Percentiles rank a stretch among this genome's conserved stretches.
Conservation (phyloP, 2,113 vertebrate species). For the Pleuronectes platessa region DNA sequence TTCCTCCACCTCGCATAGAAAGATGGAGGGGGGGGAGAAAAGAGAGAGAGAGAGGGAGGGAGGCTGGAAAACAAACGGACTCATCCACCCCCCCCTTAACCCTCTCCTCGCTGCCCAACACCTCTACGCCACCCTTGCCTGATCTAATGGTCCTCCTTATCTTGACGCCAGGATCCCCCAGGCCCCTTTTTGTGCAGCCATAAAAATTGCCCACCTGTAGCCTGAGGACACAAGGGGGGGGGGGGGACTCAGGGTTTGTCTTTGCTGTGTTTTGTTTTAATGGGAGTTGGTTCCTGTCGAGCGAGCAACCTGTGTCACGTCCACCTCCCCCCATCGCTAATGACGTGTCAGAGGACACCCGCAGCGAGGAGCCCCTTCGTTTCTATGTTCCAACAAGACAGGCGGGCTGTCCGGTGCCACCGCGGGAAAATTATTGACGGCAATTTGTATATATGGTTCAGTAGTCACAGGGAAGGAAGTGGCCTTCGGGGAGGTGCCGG, state of each 20-base stretch:
- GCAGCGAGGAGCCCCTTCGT: constrained; percentile 24
- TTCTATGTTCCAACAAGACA: constrained; percentile 11
- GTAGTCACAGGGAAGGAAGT: constrained; percentile 34
- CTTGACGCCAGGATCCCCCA: constrained; percentile 68
- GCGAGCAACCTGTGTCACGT: constrained; percentile 70
- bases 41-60: constrained; percentile 5
- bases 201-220: constrained; percentile 85
- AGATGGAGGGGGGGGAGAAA: constrained; percentile 31
- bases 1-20: constrained; percentile 70
- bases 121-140: constrained; percentile 35
- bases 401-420: constrained; percentile 10
- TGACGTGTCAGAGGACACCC: constrained; percentile 75
- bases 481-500: constrained; percentile 41
- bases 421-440: constrained; percentile 49
- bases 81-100: background rate
- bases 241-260: constrained; percentile 1
- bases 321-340: constrained; percentile 61
- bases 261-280: constrained; percentile 51
- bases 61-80: constrained; percentile 60
- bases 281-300: constrained; percentile 66
- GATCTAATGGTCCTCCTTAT: constrained; percentile 75
- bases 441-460: constrained; percentile 53
- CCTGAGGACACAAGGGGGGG: constrained; percentile 40
- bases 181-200: constrained; percentile 70
- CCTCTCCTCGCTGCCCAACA: constrained; percentile 19